A percentile compares a stretch with the other conserved stretches of the same genome.
Evolutionary conservation across 2,888 invertebrate species (phyloP).

Genomic region (Tigriopus californicus): DNA sequence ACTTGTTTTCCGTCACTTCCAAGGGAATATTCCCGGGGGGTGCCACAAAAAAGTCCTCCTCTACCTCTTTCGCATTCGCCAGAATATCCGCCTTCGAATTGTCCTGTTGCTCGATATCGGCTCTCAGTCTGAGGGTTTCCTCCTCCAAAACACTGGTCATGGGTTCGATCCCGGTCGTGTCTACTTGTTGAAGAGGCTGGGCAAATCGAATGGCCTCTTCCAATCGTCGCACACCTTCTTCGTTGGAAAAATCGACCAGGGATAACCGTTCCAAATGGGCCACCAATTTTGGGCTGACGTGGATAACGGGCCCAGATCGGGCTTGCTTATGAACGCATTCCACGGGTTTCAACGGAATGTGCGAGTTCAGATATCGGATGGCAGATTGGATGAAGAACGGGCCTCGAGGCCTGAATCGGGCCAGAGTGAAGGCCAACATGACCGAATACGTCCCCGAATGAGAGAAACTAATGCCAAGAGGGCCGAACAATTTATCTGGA

Average conservation of each 20-base stretch:
- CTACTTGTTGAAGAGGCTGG: background rate
- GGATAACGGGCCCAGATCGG: too few relatives aligned
- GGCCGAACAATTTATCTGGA: too few relatives aligned
- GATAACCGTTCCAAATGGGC: background rate
- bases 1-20: background rate
- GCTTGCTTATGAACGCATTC: too few relatives aligned
- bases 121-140: background rate
- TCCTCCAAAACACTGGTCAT: slow-evolving; percentile 5
- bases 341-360: too few relatives aligned
- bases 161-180: background rate
- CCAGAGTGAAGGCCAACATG: too few relatives aligned
- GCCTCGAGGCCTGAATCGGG: too few relatives aligned
- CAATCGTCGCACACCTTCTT: background rate
- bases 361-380: too few relatives aligned
- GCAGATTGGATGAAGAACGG: too few relatives aligned
- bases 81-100: background rate
- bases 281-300: background rate
- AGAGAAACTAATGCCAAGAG: too few relatives aligned
- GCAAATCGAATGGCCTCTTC: slow-evolving; percentile 5
- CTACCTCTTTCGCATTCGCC: background rate
- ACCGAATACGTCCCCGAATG: too few relatives aligned
- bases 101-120: background rate
- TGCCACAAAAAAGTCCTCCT: slow-evolving; percentile 4
- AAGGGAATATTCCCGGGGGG: slow-evolving; percentile 1
- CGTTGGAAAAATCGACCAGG: background rate